Evolutionary conservation across 2,888 invertebrate species (phyloP), one percentile per base, ranked within the genome.

Genomic region (Seira sanloemensis): DNA sequence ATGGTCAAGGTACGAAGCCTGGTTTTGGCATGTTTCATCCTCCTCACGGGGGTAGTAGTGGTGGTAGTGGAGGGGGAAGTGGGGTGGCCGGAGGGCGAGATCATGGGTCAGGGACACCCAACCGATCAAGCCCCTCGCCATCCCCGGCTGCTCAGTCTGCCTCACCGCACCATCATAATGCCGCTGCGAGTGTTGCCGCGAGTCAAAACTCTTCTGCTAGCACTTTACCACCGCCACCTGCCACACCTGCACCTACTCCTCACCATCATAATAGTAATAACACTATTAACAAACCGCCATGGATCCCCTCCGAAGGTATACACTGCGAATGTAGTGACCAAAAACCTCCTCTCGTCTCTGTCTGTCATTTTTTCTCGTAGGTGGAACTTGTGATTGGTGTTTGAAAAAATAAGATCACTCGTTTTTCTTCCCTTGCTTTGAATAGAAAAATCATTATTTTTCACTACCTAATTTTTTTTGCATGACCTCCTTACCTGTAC

Each of bases 181-280:
- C 80, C 73, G 82, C 66, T 71, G 78, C 86, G 25, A 66, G 84
- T 62, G 75, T 74, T 62, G 85, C 80, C 46, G 80, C 85, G 66
- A 85, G 81, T 27, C 88, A 89, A 54, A 90, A 91, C 7, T 90
- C 90, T 86, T 92, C 92, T 89, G 91, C 91, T 89, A 91, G 92
- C 88, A 91, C 91, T 90, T 94, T 93, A 90, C 92, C 92, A 73
- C 77, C 86, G 68, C 93, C 93, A 92, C 94, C 94, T 62, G 93
- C 94, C 68, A 93, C 95, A 92, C 94, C 94, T 62, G 93, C 94
- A 69, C 93, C 95, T 90, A 93, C 93, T 88, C 94, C 94, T 72
- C 94, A 95, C 37, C 37, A 37, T 37, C 37, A 37, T 37, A 37
- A 37, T 82, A 95, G 76, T 77, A 85, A 85, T 81, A 86, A 84